Conservation (phyloP, 35 echinoderm and acorn worm genomes). For the Diadema setosum region DNA sequence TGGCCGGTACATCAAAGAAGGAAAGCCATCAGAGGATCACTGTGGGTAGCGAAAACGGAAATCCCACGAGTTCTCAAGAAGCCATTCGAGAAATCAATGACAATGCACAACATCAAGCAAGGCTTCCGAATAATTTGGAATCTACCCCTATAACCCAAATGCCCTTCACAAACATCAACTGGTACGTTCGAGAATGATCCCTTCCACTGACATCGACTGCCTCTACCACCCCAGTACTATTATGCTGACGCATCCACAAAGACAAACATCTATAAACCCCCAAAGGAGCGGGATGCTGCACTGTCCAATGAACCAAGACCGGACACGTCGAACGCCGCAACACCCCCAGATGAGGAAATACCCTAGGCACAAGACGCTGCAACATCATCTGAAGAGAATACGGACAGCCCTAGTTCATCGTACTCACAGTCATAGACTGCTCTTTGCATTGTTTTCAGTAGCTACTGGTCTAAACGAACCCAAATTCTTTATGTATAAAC, state of each 20-base stretch:
- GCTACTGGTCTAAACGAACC: too few relatives aligned
- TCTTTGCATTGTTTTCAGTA: too few relatives aligned
- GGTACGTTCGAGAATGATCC: neutral
- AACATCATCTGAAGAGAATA: too few relatives aligned
- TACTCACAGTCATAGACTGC: too few relatives aligned
- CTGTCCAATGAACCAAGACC: too few relatives aligned
- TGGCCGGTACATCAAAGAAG: neutral
- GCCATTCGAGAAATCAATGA: neutral
- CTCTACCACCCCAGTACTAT: neutral
- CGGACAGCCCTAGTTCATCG: neutral
- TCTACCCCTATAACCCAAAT: slow-evolving; percentile 20
- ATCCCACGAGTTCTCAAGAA: neutral
- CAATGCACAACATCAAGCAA: slow-evolving; percentile 19
- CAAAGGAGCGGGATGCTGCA: neutral
- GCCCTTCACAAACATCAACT: slow-evolving; percentile 2
- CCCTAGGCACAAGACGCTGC: neutral
- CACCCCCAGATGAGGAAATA: neutral
- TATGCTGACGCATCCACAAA: neutral
- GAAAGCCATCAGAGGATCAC: neutral
- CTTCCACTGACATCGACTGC: neutral
- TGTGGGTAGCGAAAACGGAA: slow-evolving; percentile 16
- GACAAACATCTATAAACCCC: neutral
- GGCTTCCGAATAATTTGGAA: slow-evolving; percentile 22
- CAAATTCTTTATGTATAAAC: too few relatives aligned
- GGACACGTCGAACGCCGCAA: too few relatives aligned